Evolutionary conservation across 2,888 invertebrate species (phyloP).

Genomic region (Hypsopygia costalis): DNA sequence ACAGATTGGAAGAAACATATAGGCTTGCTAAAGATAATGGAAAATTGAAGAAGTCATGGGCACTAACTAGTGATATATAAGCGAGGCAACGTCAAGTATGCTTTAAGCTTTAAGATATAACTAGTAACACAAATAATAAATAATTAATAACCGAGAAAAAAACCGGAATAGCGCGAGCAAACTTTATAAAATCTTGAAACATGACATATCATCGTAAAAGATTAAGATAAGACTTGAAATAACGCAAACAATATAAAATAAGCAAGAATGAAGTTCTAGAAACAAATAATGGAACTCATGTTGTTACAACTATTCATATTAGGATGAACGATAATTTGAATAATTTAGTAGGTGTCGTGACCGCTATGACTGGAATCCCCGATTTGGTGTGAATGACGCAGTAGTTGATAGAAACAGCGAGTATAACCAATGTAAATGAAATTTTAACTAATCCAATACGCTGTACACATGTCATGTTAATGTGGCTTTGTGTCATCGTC

Average conservation of each 20-base stretch:
- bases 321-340: conserved; percentile 2
- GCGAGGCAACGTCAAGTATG: too few species aligned
- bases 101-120: too few species aligned
- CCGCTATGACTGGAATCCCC: conserved; percentile 3
- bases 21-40: too few species aligned
- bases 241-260: neutral
- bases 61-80: too few species aligned
- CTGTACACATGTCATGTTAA: conserved; percentile 36
- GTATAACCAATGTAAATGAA: conserved; percentile 11
- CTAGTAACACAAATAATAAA: too few species aligned
- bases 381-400: conserved; percentile 10
- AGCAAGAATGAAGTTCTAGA: neutral
- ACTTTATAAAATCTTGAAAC: too few species aligned
- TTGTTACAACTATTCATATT: neutral
- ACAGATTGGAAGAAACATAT: too few species aligned
- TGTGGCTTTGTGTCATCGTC: conserved; percentile 50
- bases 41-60: too few species aligned
- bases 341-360: conserved; percentile 6
- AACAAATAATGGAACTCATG: neutral
- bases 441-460: conserved; percentile 23
- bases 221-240: neutral
- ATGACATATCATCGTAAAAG: neutral
- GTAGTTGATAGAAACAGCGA: neutral
- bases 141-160: too few species aligned
- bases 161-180: too few species aligned